Base-by-base conservation (phyloP, 2,797 vertebrate genomes). In the Vireo griseus region DNA sequence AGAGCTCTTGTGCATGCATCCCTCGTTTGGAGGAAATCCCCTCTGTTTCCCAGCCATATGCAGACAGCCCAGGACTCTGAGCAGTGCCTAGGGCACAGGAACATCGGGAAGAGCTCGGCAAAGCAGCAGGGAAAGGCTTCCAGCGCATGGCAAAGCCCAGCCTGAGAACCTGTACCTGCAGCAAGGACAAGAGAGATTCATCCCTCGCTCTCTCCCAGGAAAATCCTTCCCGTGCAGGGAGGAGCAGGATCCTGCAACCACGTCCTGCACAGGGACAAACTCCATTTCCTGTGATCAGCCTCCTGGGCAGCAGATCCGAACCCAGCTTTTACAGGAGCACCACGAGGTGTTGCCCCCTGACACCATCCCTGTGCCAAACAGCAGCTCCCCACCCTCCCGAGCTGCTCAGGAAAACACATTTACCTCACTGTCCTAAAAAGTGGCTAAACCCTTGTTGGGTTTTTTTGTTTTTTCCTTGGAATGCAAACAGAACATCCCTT, bases 211-310 rank as follows among this genome's bases (percentile, higher is more conserved):
- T 11, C 10, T 67, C 24, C 65, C 75, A 54, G 57, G 16, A 66
- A 82, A 89, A 33, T 4, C 61, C 33, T 66, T 65, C 18, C 19
- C 0, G 0, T 1, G 8, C 50, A 16, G 0, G 4, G 24, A 51
- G 22, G 57, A 80, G 50, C 24, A 8, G 62, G 39, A 47, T 20
- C 58, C 83, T 61, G 58, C 68, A 16, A 33, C 0, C 16, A 85
- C 39, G 15, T 22, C 47, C 72, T 71, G 54, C 48, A 67, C 42
- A 11, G 0, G 28, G 48, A 66, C 47, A 74, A 44, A 33, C 65
- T 13, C 29, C 6, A 9, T 5, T 48, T 42, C 17, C 79, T 40
- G 51, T 11, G 3, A 67, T 37, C 75, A 54, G 42, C 58, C 31
- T 33, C 77, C 91, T 4, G 10, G 8, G 73, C 65, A 45, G 55